These are phyloP conservation scores for Drosophila quadrilineata DNA, from an alignment of 1,140 invertebrate genomes.

Conservation along the genomic window DNA sequence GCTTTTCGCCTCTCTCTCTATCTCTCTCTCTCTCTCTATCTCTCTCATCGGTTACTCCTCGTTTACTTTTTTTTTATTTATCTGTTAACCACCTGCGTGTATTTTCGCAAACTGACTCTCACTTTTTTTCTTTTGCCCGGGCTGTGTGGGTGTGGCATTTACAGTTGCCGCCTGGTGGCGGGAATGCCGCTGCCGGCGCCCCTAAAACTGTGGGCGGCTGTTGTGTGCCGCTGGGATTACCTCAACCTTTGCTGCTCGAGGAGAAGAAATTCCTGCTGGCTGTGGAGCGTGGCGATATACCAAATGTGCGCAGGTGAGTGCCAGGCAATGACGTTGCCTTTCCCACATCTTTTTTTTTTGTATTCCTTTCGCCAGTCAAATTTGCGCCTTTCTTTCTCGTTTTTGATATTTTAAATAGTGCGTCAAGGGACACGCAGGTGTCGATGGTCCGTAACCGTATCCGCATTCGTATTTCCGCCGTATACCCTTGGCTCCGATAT, in stretches of 20 bases:
- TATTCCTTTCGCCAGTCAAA: slow-evolving; percentile 1
- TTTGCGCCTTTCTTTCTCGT: slow-evolving; percentile 19
- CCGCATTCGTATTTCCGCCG: slow-evolving; percentile 8
- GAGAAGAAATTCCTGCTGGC: slow-evolving; percentile 93
- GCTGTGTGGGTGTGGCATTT: slow-evolving; percentile 34
- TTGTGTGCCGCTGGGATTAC: slow-evolving; percentile 84
- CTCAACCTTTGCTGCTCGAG: slow-evolving; percentile 87
- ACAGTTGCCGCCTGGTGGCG: slow-evolving; percentile 53
- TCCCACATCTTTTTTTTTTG: background rate
- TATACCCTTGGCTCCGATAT: slow-evolving; percentile 9
- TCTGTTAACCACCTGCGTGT: slow-evolving; percentile 45
- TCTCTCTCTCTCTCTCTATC: background rate
- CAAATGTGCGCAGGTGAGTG: slow-evolving; percentile 87
- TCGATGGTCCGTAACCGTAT: slow-evolving; percentile 40
- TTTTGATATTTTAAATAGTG: slow-evolving; percentile 41
- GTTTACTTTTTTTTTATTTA: slow-evolving; percentile 70
- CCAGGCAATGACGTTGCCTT: slow-evolving; percentile 6
- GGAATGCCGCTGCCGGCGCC: slow-evolving; percentile 36
- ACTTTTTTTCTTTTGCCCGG: slow-evolving; percentile 2
- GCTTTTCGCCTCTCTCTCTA: background rate
- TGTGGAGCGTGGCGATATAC: slow-evolving; percentile 91
- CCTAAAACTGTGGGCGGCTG: slow-evolving; percentile 66
- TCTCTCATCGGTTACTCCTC: background rate
- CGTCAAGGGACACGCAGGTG: slow-evolving; percentile 45
- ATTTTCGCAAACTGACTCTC: slow-evolving; percentile 25